Evolutionary conservation across 2,113 vertebrate genomes (phyloP).

Genomic region (Ceratotherium simum): DNA sequence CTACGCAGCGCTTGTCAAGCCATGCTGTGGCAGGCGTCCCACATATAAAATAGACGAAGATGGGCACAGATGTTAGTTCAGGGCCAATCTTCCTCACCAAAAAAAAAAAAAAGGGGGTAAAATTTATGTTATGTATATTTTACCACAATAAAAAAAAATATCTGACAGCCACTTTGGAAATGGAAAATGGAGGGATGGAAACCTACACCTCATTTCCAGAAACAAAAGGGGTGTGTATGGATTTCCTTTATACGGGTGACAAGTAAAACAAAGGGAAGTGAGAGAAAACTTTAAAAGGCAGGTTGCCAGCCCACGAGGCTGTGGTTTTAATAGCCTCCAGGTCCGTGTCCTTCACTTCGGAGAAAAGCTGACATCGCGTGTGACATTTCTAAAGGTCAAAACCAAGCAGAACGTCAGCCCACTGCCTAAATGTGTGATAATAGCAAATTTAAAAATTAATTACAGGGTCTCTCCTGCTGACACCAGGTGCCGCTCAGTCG

Average conservation of each 20-base stretch:
- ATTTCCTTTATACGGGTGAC: not conserved
- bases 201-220: not conserved
- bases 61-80: too few relatives aligned
- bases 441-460: conserved; percentile 80
- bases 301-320: not conserved
- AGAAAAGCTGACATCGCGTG: not conserved
- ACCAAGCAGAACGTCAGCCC: not conserved
- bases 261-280: not conserved
- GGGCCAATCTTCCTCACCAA: too few relatives aligned
- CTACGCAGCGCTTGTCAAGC: too few relatives aligned
- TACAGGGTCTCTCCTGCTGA: conserved; percentile 57
- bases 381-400: conserved; percentile 79
- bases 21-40: too few relatives aligned
- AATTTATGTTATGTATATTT: not conserved
- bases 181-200: not conserved
- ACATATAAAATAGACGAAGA: too few relatives aligned
- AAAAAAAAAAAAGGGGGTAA: too few relatives aligned
- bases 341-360: not conserved
- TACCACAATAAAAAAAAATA: not conserved
- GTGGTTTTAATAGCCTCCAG: not conserved
- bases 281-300: not conserved
- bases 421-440: conserved; percentile 67
- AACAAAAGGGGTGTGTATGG: not conserved
- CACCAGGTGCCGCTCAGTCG: not conserved
- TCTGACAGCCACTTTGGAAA: not conserved